Conservation (phyloP, 1,140 invertebrate genomes). For the Nylanderia fulva region DNA sequence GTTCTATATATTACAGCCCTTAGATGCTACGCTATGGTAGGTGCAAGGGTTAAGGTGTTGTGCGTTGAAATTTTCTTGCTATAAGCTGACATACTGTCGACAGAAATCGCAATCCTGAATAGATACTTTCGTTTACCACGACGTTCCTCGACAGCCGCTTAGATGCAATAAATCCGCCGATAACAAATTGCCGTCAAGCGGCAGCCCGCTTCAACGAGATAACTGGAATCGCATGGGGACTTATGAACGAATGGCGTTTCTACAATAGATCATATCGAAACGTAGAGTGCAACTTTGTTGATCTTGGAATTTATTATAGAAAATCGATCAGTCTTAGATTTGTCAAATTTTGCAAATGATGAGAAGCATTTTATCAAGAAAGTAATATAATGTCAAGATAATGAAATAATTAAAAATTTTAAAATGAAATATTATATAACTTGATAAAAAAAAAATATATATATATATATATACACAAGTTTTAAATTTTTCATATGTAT, state of each 20-base stretch:
- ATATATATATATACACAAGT: too few relatives aligned
- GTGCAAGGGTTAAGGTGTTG: conserved; percentile 29
- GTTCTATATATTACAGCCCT: conserved; percentile 37
- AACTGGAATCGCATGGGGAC: conserved; percentile 38
- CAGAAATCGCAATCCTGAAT: conserved; percentile 49
- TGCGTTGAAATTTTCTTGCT: conserved; percentile 38
- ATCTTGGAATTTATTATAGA: conserved; percentile 12
- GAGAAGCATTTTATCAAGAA: conserved; percentile 19
- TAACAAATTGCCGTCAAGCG: conserved; percentile 55
- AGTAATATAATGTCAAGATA: neutral
- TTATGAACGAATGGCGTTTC: conserved; percentile 25
- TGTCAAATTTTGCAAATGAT: neutral
- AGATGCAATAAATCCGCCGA: conserved; percentile 56
- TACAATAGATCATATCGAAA: neutral
- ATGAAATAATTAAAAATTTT: neutral
- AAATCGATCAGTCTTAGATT: neutral
- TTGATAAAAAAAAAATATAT: neutral
- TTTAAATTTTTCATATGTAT: neutral
- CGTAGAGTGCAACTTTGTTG: neutral
- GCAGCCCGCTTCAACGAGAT: conserved; percentile 47
- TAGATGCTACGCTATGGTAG: conserved; percentile 59
- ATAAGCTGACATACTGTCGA: conserved; percentile 41
- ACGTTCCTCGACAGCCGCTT: conserved; percentile 44
- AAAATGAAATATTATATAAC: neutral
- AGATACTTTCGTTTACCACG: conserved; percentile 43